Conservation (phyloP, 53 echinoderm and acorn worm genomes). For the Hippasteria phrygiana region DNA sequence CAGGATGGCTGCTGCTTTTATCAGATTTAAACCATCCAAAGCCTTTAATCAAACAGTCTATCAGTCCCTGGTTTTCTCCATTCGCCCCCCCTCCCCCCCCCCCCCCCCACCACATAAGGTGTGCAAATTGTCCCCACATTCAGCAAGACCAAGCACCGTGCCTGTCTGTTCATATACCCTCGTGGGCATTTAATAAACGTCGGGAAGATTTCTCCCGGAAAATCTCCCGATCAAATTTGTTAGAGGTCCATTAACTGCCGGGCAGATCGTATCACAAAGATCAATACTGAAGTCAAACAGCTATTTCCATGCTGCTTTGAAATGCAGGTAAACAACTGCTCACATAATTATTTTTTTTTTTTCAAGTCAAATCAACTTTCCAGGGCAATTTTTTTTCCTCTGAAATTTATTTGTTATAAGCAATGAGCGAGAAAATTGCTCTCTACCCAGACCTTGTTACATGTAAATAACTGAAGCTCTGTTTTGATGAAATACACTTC, state of each 20-base stretch:
- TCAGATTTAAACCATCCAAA: constrained; percentile 52
- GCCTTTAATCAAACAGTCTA: constrained; percentile 57
- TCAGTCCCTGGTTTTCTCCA: constrained; percentile 1
- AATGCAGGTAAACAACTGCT: not conserved
- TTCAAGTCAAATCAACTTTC: not conserved
- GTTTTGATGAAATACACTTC: too few species aligned
- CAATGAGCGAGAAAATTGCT: too few species aligned
- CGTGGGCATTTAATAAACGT: not conserved
- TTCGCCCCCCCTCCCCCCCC: too few species aligned
- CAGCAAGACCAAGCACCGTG: not conserved
- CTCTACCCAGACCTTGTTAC: too few species aligned
- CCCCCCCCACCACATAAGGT: too few species aligned
- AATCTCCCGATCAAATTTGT: constrained; percentile 5
- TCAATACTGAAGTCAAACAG: not conserved
- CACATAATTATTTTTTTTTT: not conserved
- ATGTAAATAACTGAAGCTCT: too few species aligned
- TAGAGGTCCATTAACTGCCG: not conserved
- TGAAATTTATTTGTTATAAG: too few species aligned
- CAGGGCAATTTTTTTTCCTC: not conserved
- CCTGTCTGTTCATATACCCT: not conserved
- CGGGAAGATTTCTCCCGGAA: not conserved
- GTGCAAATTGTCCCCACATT: constrained; percentile 38
- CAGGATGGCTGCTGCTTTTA: constrained; percentile 35
- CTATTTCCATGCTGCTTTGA: not conserved
- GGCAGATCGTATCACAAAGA: not conserved